These are phyloP conservation scores for Microplitis manilae DNA, from an alignment of 2,888 invertebrate genomes.

Conservation along the genomic window DNA sequence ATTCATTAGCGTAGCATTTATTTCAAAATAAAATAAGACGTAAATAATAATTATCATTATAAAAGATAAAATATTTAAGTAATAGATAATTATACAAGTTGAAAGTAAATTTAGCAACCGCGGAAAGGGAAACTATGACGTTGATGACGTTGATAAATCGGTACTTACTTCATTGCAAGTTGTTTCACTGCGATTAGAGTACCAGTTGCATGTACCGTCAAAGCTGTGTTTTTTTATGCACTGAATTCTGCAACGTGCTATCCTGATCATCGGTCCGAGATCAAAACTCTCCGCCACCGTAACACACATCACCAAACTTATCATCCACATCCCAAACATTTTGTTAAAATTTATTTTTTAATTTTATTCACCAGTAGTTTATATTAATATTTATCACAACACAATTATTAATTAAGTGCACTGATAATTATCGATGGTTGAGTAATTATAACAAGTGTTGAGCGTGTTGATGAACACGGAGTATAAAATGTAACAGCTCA, in stretches of 20 bases:
- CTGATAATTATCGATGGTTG: too few relatives aligned
- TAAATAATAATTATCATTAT: too few relatives aligned
- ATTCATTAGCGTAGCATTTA: too few relatives aligned
- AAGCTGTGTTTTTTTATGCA: constrained; percentile 63
- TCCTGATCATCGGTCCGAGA: constrained; percentile 65
- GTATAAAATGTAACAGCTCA: constrained; percentile 14
- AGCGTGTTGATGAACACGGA: neutral
- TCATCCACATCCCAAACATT: constrained; percentile 43
- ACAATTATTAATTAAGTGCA: neutral
- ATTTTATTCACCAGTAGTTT: too few relatives aligned
- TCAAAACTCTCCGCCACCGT: constrained; percentile 60
- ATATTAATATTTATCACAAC: neutral
- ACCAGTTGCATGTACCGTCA: constrained; percentile 65
- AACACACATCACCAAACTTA: constrained; percentile 55
- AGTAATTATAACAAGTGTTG: neutral
- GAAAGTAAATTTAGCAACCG: neutral
- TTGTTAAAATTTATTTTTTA: too few relatives aligned
- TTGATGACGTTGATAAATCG: neutral
- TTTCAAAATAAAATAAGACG: too few relatives aligned
- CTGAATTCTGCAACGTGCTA: constrained; percentile 68
- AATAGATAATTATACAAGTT: too few relatives aligned
- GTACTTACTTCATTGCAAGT: constrained; percentile 63
- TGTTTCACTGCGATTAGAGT: constrained; percentile 59
- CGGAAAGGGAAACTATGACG: too few relatives aligned
- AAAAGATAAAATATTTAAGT: too few relatives aligned